Base-by-base conservation (phyloP, 2,888 invertebrate genomes). In the Hyposoter dolosus region DNA sequence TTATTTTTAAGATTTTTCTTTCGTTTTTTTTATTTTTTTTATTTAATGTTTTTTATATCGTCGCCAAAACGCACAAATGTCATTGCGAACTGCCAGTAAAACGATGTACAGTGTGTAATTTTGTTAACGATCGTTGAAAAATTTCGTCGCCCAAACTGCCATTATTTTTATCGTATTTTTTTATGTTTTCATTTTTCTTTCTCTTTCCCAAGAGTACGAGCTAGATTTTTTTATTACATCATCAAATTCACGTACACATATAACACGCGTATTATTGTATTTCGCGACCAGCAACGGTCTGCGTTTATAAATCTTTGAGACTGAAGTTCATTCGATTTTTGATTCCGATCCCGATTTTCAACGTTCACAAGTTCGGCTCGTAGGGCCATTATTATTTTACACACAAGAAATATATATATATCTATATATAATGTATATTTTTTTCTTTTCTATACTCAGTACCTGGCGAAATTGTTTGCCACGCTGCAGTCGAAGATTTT, bases 381-480 rank as follows among this genome's bases (percentile, higher is more conserved):
- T 78, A 75, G 50, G 74, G 12, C 75, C 68, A 47, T 82, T 85
- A 77, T 60, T 68, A 66, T 81, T 50, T 19, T 68, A 80, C 43
- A 32, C 63, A 65, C 43, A 53, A 53, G 65, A 63, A 50, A 23
- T 53, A 63, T 43, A 79, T 68, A 68, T 77, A 82, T 68, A 66
- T 83, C 56, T 50, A 78, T 71, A 45, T 81, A 77, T 76, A 35
- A 65, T 77, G 43, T 81, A 74, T 60, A 23, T 68, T 63, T 40
- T 71, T 53, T 69, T 71, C 79, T 88, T 82, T 88, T 88, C 82
- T 88, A 89, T 89, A 88, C 89, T 89, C 88, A 89, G 90, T 90
- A 90, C 89, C 90, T 90, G 90, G 90, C 88, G 85, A 79, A 85
- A 89, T 89, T 87, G 88, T 86, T 90, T 88, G 88, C 88, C 88